Base-by-base conservation (phyloP, 2,888 invertebrate species). In the Temnothorax ravouxi region DNA sequence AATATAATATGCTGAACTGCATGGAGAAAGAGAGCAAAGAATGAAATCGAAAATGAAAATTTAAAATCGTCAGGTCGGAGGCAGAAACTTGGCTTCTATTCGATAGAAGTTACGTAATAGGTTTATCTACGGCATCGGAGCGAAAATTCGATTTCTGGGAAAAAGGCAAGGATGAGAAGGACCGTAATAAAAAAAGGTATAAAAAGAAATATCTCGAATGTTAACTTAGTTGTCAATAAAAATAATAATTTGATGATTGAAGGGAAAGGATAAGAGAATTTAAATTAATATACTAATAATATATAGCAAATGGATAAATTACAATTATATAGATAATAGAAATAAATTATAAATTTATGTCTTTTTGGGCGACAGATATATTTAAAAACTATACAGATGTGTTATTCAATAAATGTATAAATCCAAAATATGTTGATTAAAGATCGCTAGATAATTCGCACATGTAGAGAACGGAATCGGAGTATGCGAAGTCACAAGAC, bases 11-110 rank as follows among this genome's bases (percentile, higher is more conserved):
- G 75, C 54, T 47, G 72, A 84, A 44, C 54, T 56, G n/a, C 18
- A 15, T 47, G 50, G 1, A 66, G 1, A 72, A 61, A 52, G 29
- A 4, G n/a, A 41, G 25, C 34, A 52, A 67, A 15, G 41, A 64
- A 74, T 62, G 47, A 75, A 76, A 84, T 69, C 62, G 75, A 79
- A 84, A 82, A 82, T 84, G 62, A 84, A 84, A 54, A 82, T 82
- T 82, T 82, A 67, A 52, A 67, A 72, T 64, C 38, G 66, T 72
- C 54, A 61, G 38, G 3, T 54, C 41, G 64, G 25, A 25, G 25
- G 2, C 59, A 18, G 38, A 54, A 64, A 64, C 15, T 71, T 50
- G 50, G 52, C 2, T 47, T 79, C 44, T 34, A 71, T 54, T 44
- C 25, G 34, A 72, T 54, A 66, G 13, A 81, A 15, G 38, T 84